Conservation (phyloP, 2,888 invertebrate genomes). For the Cataglyphis livida region DNA sequence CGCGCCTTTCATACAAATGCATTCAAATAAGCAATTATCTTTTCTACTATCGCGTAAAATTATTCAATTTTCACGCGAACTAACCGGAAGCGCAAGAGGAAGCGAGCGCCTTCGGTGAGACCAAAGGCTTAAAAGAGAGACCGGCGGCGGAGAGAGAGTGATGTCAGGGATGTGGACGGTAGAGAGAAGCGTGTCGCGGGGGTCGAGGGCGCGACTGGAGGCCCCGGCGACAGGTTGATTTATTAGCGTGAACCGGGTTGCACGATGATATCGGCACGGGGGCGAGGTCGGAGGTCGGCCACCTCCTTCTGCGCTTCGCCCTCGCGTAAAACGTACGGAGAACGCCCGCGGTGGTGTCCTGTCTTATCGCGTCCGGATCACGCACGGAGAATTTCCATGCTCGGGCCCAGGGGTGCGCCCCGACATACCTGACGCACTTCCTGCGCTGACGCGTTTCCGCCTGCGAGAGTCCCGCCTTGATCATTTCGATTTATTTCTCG, state of each 20-base stretch:
- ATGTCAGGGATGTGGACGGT: background rate
- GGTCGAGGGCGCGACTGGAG: slow-evolving; percentile 66
- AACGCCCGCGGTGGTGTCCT: slow-evolving; percentile 48
- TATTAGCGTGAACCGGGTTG: slow-evolving; percentile 68
- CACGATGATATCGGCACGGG: slow-evolving; percentile 69
- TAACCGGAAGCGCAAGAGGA: background rate
- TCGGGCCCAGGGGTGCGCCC: slow-evolving; percentile 2
- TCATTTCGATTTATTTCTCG: background rate
- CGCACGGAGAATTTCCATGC: slow-evolving; percentile 37
- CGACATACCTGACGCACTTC: background rate
- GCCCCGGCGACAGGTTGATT: slow-evolving; percentile 75
- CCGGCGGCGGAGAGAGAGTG: background rate
- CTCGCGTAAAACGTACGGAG: slow-evolving; percentile 26
- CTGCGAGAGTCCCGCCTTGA: no score
- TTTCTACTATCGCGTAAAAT: slow-evolving; percentile 18
- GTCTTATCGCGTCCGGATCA: slow-evolving; percentile 54
- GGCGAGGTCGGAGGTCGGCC: slow-evolving; percentile 59
- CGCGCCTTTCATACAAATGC: no score
- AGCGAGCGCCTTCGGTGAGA: background rate
- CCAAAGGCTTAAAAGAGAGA: slow-evolving; percentile 26
- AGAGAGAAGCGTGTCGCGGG: slow-evolving; percentile 59
- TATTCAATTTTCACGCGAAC: slow-evolving; percentile 34
- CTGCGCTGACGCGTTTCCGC: slow-evolving; percentile 17
- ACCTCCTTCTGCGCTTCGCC: slow-evolving; percentile 52
- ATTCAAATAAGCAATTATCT: background rate